Percentiles rank a stretch among this genome's conserved stretches.
These are phyloP conservation scores for Heterodera carotae DNA, from an alignment of 1,140 invertebrate species.

Conservation along the genomic window DNA sequence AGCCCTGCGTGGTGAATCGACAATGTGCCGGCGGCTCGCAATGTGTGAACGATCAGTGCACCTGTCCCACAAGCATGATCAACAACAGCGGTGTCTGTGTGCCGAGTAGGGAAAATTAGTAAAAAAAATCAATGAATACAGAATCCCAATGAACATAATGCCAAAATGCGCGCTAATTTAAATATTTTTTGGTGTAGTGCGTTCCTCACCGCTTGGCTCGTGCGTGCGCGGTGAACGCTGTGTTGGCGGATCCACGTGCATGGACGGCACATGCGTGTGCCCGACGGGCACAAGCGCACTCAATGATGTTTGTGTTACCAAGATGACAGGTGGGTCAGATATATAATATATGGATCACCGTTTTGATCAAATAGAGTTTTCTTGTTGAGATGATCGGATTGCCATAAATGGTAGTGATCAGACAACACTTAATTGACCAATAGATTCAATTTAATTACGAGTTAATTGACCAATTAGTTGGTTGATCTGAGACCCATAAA, in stretches of 20 bases:
- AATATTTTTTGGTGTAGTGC: conserved; percentile 29
- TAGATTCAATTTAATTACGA: too few relatives aligned
- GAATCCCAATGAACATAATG: too few relatives aligned
- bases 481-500: too few relatives aligned
- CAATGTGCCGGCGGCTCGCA: conserved; percentile 61
- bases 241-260: conserved; percentile 47
- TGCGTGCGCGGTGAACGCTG: conserved; percentile 51
- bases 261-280: conserved; percentile 47
- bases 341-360: too few relatives aligned
- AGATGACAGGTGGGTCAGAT: conserved; percentile 44
- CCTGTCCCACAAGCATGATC: conserved; percentile 47
- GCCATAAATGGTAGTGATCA: too few relatives aligned
- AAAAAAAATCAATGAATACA: too few relatives aligned
- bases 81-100: conserved; percentile 52
- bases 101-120: conserved; percentile 26
- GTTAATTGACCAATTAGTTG: too few relatives aligned
- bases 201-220: conserved; percentile 38
- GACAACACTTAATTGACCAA: too few relatives aligned
- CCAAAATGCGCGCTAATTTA: too few relatives aligned
- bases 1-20: conserved; percentile 61
- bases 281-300: conserved; percentile 43
- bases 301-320: conserved; percentile 51
- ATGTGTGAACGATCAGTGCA: conserved; percentile 48
- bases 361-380: too few relatives aligned
- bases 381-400: too few relatives aligned